Evolutionary conservation across 2,113 vertebrate species (phyloP), one percentile per base, ranked within the genome.

Genomic region (Litocranius walleri): DNA sequence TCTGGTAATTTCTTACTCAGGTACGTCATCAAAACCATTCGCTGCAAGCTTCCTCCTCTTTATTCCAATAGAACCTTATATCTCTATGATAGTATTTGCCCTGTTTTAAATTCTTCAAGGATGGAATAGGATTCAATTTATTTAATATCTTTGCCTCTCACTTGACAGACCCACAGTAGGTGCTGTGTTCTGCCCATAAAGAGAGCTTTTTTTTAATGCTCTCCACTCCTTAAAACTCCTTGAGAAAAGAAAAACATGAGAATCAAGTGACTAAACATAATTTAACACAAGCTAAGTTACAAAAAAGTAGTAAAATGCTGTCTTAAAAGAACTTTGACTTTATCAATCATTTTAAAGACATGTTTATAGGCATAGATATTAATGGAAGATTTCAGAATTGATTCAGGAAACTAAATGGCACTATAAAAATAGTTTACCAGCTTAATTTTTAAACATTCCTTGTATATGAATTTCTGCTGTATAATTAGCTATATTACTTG

Each of bases 301-400:
- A 40, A 92, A 96, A 97, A 89, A 19, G 14, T 92, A 97, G 92
- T 96, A 94, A 96, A 98, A 86, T 33, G 78, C 10, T 8, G 14
- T 95, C 62, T 91, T 85, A 78, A 97, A 97, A 95, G 40, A 97
- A 67, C 40, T 87, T 93, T 93, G 45, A 95, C 30, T 91, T n/a
- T 90, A 91, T 86, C 48, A 6, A 57, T 97, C 62, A 94, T 71
- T 93, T 96, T 94, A 56, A 93, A 98, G 64, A 2, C 81, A 85
- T 90, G 25, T 97, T 96, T 95, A 92, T 84, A 83, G 81, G 54
- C 74, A 88, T 12, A 90, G 62, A 91, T 95, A 96, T 86, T 96
- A 96, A 96, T 92, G 56, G 95, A 52, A 97, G 45, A 80, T 54
- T 94, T 13, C 36, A 77, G 52, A 98, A 96, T 45, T 95, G 57